Conservation (phyloP, 2,113 vertebrate species). For the Passer domesticus region DNA sequence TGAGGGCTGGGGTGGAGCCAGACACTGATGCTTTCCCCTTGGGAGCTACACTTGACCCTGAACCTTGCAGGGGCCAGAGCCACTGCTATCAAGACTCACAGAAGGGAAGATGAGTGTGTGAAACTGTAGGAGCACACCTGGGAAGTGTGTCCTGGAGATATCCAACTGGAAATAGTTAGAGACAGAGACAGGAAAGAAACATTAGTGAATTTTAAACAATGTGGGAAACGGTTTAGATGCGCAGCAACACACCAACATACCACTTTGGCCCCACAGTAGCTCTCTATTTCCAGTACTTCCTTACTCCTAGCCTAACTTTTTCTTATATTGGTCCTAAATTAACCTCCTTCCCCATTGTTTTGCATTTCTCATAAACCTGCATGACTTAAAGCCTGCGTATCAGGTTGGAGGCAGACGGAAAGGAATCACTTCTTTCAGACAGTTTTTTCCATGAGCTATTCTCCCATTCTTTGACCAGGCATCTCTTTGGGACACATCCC, state of each 20-base stretch:
- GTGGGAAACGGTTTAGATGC: background rate
- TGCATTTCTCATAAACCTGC: background rate
- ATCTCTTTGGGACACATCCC: background rate
- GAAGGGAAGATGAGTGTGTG: background rate
- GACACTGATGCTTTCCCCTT: background rate
- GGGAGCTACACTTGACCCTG: accelerated
- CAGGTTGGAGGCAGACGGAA: background rate
- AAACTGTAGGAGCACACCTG: background rate
- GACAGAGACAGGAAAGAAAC: background rate
- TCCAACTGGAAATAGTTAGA: background rate
- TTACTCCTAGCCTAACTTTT: background rate
- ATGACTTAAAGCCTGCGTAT: background rate
- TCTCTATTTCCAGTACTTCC: background rate
- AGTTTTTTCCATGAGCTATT: background rate
- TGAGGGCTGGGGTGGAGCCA: background rate
- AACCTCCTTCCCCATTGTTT: background rate
- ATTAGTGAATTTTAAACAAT: background rate
- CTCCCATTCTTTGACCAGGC: background rate
- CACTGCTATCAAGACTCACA: background rate
- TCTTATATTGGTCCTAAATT: background rate
- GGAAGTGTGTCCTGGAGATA: background rate
- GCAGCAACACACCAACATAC: background rate
- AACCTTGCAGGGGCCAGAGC: background rate
- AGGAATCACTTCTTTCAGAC: background rate
- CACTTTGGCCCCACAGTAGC: background rate